Evolutionary conservation across 2,113 vertebrate genomes (phyloP).

Genomic region (Nerophis ophidion): DNA sequence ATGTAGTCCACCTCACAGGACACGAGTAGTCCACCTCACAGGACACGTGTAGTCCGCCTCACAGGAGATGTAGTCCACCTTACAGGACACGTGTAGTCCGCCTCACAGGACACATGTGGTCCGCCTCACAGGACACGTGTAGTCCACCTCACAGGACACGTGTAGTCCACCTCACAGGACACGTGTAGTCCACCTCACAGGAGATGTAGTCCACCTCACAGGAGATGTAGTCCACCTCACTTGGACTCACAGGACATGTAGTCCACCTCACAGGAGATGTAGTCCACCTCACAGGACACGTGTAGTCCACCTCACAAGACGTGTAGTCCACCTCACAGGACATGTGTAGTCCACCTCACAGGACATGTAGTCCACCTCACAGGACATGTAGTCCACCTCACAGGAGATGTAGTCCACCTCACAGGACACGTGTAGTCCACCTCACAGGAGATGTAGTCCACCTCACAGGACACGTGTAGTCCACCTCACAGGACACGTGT

Average conservation of each 20-base stretch:
- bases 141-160: neutral
- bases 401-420: neutral
- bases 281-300: neutral
- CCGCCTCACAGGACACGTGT: too few relatives aligned
- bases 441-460: too few relatives aligned
- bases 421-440: too few relatives aligned
- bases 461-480: neutral
- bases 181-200: neutral
- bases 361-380: neutral
- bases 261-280: constrained; percentile 1
- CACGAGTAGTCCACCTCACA: neutral
- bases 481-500: neutral
- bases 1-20: neutral
- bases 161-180: neutral
- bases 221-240: neutral
- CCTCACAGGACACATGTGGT: neutral
- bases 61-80: neutral
- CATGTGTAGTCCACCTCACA: neutral
- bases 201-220: neutral
- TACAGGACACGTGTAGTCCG: neutral
- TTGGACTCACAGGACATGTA: too few relatives aligned
- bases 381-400: too few relatives aligned
- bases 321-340: neutral
- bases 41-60: too few relatives aligned
- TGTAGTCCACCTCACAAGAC: too few relatives aligned